These are phyloP conservation scores for Erethizon dorsatum DNA, from an alignment of 2,797 vertebrate species.

Conservation along the genomic window DNA sequence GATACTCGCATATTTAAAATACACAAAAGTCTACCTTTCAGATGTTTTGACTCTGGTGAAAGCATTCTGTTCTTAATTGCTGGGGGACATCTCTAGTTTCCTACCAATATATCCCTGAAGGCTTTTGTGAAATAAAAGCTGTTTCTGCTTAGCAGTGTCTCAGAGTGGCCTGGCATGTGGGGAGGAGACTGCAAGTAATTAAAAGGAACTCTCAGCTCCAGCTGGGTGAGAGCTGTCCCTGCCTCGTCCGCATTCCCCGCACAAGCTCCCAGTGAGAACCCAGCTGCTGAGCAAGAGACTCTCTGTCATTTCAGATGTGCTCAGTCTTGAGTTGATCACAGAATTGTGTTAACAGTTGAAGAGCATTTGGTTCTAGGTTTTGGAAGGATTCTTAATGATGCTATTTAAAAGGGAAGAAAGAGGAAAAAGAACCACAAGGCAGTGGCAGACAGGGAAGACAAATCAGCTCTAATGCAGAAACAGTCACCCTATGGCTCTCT, in stretches of 20 bases:
- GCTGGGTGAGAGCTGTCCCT: neutral
- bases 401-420: neutral
- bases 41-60: neutral
- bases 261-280: neutral
- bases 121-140: constrained; percentile 40
- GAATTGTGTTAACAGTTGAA: constrained; percentile 37
- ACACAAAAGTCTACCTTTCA: neutral
- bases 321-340: neutral
- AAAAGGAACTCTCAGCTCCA: constrained; percentile 56
- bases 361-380: constrained; percentile 33
- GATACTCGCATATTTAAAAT: neutral
- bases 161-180: neutral
- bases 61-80: constrained; percentile 3
- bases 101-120: constrained; percentile 21
- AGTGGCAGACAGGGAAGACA: neutral
- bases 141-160: constrained; percentile 27
- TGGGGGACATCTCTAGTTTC: neutral
- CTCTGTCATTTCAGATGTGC: constrained; percentile 33
- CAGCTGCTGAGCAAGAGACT: constrained; percentile 2
- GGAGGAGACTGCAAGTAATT: constrained; percentile 67
- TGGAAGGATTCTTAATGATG: constrained; percentile 31
- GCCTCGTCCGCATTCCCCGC: neutral
- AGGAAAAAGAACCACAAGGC: constrained; percentile 1
- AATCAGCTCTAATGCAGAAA: neutral
- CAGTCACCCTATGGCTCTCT: fast-evolving